Base-by-base conservation (phyloP, 2,113 vertebrate species). In the Bucco capensis region DNA sequence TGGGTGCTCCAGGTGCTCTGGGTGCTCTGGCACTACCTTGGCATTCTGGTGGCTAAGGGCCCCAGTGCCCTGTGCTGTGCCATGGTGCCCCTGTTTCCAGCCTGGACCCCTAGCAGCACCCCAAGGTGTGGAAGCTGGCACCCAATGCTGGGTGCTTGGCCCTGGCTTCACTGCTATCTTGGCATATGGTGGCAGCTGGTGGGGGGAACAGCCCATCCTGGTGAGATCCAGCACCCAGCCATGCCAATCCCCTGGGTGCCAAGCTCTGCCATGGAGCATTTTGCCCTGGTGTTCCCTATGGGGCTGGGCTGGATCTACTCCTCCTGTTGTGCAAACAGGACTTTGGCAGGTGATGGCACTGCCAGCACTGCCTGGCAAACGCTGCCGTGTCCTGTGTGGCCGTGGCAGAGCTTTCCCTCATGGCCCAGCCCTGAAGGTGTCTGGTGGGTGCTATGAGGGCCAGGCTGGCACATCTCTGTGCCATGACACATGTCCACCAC, bases 321-420 rank as follows among this genome's bases (percentile, higher is more conserved):
- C 88, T 94, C 78, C 95, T 65, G 65, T 46, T 92, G 84, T 76
- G 90, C 72, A 94, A 94, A 96, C 83, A 94, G 58, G 75, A 56
- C 50, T 57, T 4, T 50, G 31, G 82, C 9, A 17, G 85, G 10
- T 66, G 47, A 74, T 14, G 80, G 91, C 86, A 42, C 19, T 28
- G 83, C 40, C 2, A 14, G 42, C 14, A 0, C 71, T 49, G 53
- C 87, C 72, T 2, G 1, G 62, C 35, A 23, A 86, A 64, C 4
- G 3, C 71, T 30, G 73, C 64, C 19, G 1, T 1, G 10, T 24
- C 30, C 42, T 67, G 28, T 8, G n/a, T 24, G 49, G 64, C 67
- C 44, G 2, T 1, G 1, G 49, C 5, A 0, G 19, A 33, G 46
- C 37, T 42, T 70, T 35, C 31, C 31, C 2, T 8, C 57, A 2